Evolutionary conservation across 2,797 vertebrate species (phyloP), one percentile per base, ranked within the genome.

Genomic region (Acanthis flammea): DNA sequence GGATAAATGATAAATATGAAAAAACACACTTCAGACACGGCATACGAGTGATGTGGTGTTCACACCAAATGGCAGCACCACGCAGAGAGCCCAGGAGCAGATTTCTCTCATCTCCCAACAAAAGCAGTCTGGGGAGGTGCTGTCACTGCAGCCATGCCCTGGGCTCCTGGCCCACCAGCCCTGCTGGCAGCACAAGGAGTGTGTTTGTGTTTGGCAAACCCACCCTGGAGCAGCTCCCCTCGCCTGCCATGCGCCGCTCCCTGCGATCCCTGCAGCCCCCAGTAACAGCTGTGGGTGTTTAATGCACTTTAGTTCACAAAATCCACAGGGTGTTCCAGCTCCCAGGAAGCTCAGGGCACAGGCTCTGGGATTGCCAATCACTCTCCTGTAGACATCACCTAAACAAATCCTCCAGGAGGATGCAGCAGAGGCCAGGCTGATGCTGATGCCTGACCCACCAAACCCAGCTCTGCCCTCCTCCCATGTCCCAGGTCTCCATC

Each of bases 61-160:
- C 73, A 73, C 57, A 78, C 70, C 66, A 76, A 91, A 78, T 37
- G 90, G 87, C 87, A 95, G 94, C 89, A 80, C 73, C 79, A 90
- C 0, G 6, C 82, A 42, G 94, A 92, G 87, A 81, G 55, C 47
- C 44, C 3, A 0, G 24, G 28, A 88, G 76, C 89, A 91, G 85
- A 78, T 27, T 78, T 63, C 58, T 91, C 89, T 77, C 82, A 72
- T 88, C 55, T 91, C 70, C n/a, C 4, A 1, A 60, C 68, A 91
- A 67, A 81, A 76, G 62, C 63, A 90, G 73, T 7, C 30, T 0
- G 2, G 31, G n/a, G 55, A 75, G 78, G 85, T 4, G 37, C 70
- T 68, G 62, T 47, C 84, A 19, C 89, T 54, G 77, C 17, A 7
- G 74, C 5, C 5, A 1, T 6, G 5, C 25, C 41, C 86, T 4